Evolutionary conservation across 1,140 invertebrate species (phyloP).

Genomic region (Reticulitermes speratus): DNA sequence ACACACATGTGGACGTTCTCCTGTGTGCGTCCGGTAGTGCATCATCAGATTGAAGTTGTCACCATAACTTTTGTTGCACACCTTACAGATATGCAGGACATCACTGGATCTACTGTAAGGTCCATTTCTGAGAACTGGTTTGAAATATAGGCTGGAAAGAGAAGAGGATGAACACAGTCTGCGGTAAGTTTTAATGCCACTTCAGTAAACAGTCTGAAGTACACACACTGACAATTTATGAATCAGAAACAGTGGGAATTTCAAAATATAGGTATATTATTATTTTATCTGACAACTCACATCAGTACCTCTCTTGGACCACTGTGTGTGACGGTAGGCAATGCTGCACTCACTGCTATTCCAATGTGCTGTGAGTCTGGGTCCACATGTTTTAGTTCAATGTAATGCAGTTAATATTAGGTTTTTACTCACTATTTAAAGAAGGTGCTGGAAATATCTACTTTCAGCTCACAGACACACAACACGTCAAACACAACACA

Average conservation of each 20-base stretch:
- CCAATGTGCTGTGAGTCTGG: too few relatives aligned
- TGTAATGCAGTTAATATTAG: too few relatives aligned
- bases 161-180: too few relatives aligned
- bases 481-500: too few relatives aligned
- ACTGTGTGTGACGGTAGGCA: too few relatives aligned
- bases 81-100: constrained; percentile 33
- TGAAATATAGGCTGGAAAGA: background rate
- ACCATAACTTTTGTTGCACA: constrained; percentile 20
- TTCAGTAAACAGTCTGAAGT: background rate
- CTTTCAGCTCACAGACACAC: too few relatives aligned
- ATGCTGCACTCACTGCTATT: too few relatives aligned
- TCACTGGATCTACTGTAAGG: background rate
- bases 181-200: background rate
- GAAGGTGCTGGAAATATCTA: too few relatives aligned
- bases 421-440: too few relatives aligned
- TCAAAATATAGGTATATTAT: background rate
- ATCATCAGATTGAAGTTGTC: constrained; percentile 50
- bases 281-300: background rate
- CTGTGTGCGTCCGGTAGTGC: constrained; percentile 57
- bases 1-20: constrained; percentile 55
- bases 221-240: background rate
- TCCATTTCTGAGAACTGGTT: background rate
- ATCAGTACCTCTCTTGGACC: too few relatives aligned
- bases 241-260: background rate
- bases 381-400: too few relatives aligned